Base-by-base conservation (phyloP, 2,888 invertebrate genomes). In the Tenodera sinensis region DNA sequence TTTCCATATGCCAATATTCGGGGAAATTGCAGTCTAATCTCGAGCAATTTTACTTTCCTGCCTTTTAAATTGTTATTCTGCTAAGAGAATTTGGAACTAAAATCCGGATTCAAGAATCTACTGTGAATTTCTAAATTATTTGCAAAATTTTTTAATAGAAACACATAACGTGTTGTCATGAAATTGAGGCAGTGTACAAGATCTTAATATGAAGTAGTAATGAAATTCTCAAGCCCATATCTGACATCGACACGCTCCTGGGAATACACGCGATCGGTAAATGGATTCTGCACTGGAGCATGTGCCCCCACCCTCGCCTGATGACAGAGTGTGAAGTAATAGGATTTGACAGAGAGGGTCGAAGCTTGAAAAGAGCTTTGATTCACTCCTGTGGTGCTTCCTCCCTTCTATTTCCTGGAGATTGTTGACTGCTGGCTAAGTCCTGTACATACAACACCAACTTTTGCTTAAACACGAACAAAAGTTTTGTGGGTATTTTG, bases 321-420 rank as follows among this genome's bases (percentile, higher is more conserved):
- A 87, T 90, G 90, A 90, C 87, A 87, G 90, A 89, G 90, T 90
- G 90, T 83, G 81, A 89, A 87, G 90, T 87, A 90, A 90, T 90
- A 90, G 90, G 90, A 88, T 89, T 84, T 88, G 90, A 90, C 89
- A 87, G 90, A 83, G 84, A 89, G 85, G 87, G 89, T 89, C 90
- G 89, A 87, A 89, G 88, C 89, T 88, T 89, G 89, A 88, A 89
- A 89, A 84, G 88, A 25, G 84, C 88, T 88, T 88, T 88, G 88
- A 88, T 88, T 88, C 71, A 54, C 88, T 84, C 87, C 30, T 28
- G 20, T 6, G 25, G 28, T 81, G 9, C 86, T 7, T 85, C 27
- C 54, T 85, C 42, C 42, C 54, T 25, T 71, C 42, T 20, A 71
- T 71, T 71, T 71, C 54, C 54, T 71, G 54, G 25, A 71, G 54